Conservation (phyloP, 2,797 vertebrate genomes). For the Emydoidea blandingii region DNA sequence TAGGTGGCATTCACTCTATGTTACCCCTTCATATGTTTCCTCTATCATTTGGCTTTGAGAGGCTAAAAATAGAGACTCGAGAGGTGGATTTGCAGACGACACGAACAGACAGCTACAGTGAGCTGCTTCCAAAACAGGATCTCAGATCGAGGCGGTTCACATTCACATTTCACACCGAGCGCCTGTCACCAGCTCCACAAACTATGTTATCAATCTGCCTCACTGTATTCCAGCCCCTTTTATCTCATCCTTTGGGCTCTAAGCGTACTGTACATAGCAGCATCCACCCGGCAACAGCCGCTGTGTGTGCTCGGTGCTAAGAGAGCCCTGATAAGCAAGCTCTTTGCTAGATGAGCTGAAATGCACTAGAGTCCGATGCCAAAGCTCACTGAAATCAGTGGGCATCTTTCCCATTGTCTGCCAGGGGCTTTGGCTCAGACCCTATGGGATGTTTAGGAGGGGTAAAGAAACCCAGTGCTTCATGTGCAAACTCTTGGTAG, state of each 20-base stretch:
- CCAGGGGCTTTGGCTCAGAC: background rate
- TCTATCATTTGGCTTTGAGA: background rate
- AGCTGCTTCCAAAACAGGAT: constrained; percentile 27
- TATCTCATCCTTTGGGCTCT: constrained; percentile 20
- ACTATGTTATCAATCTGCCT: constrained; percentile 9
- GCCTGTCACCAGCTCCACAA: background rate
- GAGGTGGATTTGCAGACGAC: background rate
- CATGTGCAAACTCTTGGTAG: constrained; percentile 4
- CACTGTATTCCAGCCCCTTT: constrained; percentile 12
- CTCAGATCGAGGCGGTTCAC: background rate
- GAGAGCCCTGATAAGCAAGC: constrained; percentile 28
- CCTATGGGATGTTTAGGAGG: background rate
- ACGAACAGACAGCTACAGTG: background rate
- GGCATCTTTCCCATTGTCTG: background rate
- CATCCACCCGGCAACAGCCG: background rate
- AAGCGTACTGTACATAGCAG: constrained; percentile 2
- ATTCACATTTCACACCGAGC: constrained; percentile 23
- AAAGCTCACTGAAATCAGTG: too few species aligned
- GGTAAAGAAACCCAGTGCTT: constrained; percentile 37
- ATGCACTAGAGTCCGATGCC: background rate
- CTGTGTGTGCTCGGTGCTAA: constrained; percentile 11
- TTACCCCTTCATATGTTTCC: background rate
- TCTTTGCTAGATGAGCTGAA: constrained; percentile 27
- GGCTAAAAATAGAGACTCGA: constrained; percentile 39
- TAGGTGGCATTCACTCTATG: constrained; percentile 2